Evolutionary conservation across 2,888 invertebrate genomes (phyloP), one percentile per base, ranked within the genome.

Genomic region (Agonopterix arenella): DNA sequence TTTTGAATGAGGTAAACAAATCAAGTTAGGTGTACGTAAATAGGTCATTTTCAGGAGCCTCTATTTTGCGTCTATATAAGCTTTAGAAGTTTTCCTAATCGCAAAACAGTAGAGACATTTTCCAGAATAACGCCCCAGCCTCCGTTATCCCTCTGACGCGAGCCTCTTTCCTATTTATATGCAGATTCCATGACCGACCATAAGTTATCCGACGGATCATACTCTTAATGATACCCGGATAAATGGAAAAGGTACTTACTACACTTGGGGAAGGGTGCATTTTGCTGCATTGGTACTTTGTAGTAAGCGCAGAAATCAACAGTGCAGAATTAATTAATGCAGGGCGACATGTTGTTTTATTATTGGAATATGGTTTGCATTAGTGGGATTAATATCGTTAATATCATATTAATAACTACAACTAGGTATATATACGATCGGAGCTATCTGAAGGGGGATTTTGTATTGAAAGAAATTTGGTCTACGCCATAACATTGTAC

Each of bases 191-290:
- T 70, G 71, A 69, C 80, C 80, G 72, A 79, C 83, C 86, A 85
- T 86, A 89, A 86, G 86, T 88, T 86, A 85, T 80, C 79, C 82
- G 75, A 80, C 76, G 85, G 83, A 85, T 86, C 85, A 86, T 79
- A 73, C 75, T 74, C 76, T 79, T 83, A 85, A 85, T 85, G 82
- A 81, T 73, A 73, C 74, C 64, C 72, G 75, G 79, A 78, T 80
- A 80, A 81, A 82, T 78, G 78, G 75, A 77, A 73, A 78, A 73
- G 73, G 76, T 76, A 70, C 74, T 73, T 57, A 44, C 28, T 28
- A 28, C 28, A 28, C 28, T 28, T 28, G 28, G 28, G 48, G 61
- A 60, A 61, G 76, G 75, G 76, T 61, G 70, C 64, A 68, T 74
- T 81, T 82, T 73, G 64, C 55, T 52, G 46, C 54, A 57, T 65